Conservation (phyloP, 2,113 vertebrate genomes). For the Pachyramphus minor region DNA sequence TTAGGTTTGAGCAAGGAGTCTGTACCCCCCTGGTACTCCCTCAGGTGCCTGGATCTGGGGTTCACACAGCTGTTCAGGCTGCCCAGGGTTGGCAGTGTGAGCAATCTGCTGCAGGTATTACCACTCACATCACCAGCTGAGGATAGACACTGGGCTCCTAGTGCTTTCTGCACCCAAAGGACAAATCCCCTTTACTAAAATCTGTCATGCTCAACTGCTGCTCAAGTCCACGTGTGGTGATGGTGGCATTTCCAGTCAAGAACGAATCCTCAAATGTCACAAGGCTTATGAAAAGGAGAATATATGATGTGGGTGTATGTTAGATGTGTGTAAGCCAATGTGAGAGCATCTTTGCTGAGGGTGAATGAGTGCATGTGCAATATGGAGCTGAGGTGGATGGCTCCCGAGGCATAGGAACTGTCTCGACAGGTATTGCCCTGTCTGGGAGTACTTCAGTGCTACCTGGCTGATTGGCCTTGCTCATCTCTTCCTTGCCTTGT, state of each 20-base stretch:
- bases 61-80: fast-evolving
- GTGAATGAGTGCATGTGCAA: fast-evolving
- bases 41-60: background rate
- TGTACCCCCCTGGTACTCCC: background rate
- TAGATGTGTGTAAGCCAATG: background rate
- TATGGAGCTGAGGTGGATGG: background rate
- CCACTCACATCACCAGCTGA: background rate
- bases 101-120: background rate
- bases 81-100: background rate
- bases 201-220: background rate
- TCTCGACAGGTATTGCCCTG: background rate
- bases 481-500: background rate
- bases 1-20: background rate
- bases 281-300: background rate
- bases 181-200: background rate
- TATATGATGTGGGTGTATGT: fast-evolving
- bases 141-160: background rate
- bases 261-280: background rate
- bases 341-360: background rate
- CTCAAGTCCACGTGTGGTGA: background rate
- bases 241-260: background rate
- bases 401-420: fast-evolving
- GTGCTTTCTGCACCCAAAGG: background rate
- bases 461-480: background rate
- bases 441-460: background rate